Percentiles rank a stretch among this genome's conserved stretches.
These are phyloP conservation scores for Atractosteus spatula DNA, from an alignment of 2,113 vertebrate genomes.

Conservation along the genomic window DNA sequence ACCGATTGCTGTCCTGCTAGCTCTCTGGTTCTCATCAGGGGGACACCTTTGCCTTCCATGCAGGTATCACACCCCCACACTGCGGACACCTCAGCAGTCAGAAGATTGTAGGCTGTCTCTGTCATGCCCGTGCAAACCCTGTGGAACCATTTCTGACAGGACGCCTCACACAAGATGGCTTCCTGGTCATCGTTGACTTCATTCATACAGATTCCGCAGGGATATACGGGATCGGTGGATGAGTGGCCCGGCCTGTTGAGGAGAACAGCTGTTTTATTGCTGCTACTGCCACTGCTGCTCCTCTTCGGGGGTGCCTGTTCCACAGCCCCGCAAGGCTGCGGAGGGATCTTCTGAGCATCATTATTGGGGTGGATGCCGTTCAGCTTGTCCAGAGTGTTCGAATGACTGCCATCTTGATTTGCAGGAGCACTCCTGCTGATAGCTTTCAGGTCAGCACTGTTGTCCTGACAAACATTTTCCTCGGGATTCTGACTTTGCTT, in stretches of 20 bases:
- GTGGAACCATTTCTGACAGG: slow-evolving; percentile 84
- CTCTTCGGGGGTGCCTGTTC: slow-evolving; percentile 10
- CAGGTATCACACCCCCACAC: slow-evolving; percentile 82
- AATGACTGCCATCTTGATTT: slow-evolving; percentile 54
- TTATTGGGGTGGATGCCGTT: slow-evolving; percentile 55
- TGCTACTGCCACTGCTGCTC: slow-evolving; percentile 46
- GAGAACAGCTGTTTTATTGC: slow-evolving; percentile 57
- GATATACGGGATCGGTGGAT: slow-evolving; percentile 65
- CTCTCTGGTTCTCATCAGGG: slow-evolving; percentile 65
- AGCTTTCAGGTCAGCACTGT: slow-evolving; percentile 53
- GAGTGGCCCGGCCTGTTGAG: slow-evolving; percentile 56
- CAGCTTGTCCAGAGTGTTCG: slow-evolving; percentile 54
- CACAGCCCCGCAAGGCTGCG: slow-evolving; percentile 38
- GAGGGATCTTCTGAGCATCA: slow-evolving; percentile 61
- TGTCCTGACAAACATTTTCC: slow-evolving; percentile 55
- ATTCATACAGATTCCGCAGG: slow-evolving; percentile 74
- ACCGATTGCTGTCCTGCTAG: slow-evolving; percentile 34
- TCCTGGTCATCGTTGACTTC: slow-evolving; percentile 82
- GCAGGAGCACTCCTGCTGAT: slow-evolving; percentile 45
- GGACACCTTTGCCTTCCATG: slow-evolving; percentile 74
- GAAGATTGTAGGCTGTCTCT: slow-evolving; percentile 75
- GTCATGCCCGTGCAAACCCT: slow-evolving; percentile 83
- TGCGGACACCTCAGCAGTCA: slow-evolving; percentile 72
- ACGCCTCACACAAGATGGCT: slow-evolving; percentile 78
- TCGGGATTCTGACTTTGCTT: slow-evolving; percentile 63